These are phyloP conservation scores for Dendrolimus houi DNA, from an alignment of 2,888 invertebrate genomes.

Conservation along the genomic window DNA sequence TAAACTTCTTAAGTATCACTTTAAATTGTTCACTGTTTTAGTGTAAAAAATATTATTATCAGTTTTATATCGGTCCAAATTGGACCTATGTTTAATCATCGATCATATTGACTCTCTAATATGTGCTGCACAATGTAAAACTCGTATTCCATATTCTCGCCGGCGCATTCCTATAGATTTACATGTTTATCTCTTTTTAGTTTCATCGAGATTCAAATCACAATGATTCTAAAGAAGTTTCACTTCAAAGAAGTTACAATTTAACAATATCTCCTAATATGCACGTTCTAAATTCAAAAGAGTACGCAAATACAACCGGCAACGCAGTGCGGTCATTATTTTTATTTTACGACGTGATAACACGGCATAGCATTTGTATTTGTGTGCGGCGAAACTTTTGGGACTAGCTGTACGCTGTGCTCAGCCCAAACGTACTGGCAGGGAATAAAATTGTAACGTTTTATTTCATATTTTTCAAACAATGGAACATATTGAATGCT, in stretches of 20 bases:
- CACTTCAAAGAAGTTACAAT: neutral
- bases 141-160: no score
- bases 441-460: slow-evolving; percentile 13
- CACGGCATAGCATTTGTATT: slow-evolving; percentile 28
- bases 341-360: slow-evolving; percentile 46
- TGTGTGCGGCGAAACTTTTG: slow-evolving; percentile 24
- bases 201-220: no score
- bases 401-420: slow-evolving; percentile 18
- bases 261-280: neutral
- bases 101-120: no score
- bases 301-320: slow-evolving; percentile 19
- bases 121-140: no score
- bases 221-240: no score
- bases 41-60: no score
- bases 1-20: no score
- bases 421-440: slow-evolving; percentile 11
- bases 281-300: neutral
- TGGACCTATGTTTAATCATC: no score
- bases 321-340: slow-evolving; percentile 34
- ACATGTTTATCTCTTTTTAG: no score
- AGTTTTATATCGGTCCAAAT: no score
- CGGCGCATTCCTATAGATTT: no score
- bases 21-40: no score
- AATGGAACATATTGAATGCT: neutral
- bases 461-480: neutral